Evolutionary conservation across 2,888 invertebrate species (phyloP), one percentile per base, ranked within the genome.

Genomic region (Petrolisthes manimaculis): DNA sequence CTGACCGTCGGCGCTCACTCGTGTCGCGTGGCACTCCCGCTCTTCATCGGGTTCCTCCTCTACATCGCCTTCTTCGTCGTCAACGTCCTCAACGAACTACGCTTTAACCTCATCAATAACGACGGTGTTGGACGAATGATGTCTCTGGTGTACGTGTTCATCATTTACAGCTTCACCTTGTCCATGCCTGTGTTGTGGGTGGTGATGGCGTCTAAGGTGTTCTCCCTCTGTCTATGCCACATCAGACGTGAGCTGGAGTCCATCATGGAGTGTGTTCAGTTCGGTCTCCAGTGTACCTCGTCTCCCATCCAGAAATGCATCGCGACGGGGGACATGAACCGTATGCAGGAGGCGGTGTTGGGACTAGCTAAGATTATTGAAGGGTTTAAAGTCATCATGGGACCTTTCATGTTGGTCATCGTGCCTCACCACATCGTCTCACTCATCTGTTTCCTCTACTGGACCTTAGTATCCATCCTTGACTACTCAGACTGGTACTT

Each of bases 401-500:
- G 91, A 3, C 91, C 91, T 21, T 88, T 89, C 54, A 89, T 91
- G 91, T 85, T 91, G 86, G 89, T 91, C 9, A 86, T 91, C 51
- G 82, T 91, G 21, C 89, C 91, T 12, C 89, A 91, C 83, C 91
- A 91, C 84, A 91, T 91, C 75, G 79, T 91, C 81, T 91, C 91
- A 4, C 89, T 91, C 84, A 89, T 91, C 81, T 91, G 91, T 61
- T 91, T 91, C 88, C 89, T 91, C 67, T 91, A 91, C 89, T 91
- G 91, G 89, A 91, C 91, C n/a, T 78, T 89, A 21, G 89, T 91
- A n/a, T 91, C 91, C 24, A 88, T 88, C 86, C 89, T 91, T 5
- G 91, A 89, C 83, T 89, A 89, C 86, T 69, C 86, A 0, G 91
- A 91, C 85, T 91, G 91, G 91, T 91, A 91, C 55, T 91, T 88